Conservation (phyloP, 2,888 invertebrate species). For the Nomada fabriciana region DNA sequence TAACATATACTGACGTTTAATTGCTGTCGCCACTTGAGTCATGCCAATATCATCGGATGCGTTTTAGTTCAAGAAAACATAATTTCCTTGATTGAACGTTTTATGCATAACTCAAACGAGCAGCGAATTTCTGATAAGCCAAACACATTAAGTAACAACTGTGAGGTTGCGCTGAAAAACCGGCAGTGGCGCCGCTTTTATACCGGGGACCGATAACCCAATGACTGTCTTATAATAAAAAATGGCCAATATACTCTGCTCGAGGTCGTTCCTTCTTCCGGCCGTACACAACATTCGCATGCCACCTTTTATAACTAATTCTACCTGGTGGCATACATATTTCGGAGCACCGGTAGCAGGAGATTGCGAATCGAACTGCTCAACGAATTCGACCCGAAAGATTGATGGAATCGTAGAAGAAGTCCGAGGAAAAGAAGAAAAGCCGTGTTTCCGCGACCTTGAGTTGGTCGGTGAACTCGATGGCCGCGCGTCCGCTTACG, state of each 20-base stretch:
- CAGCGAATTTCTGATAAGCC: background rate
- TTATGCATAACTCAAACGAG: background rate
- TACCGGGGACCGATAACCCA: constrained; percentile 54
- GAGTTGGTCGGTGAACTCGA: constrained; percentile 58
- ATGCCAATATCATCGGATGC: too few species aligned
- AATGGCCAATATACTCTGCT: background rate
- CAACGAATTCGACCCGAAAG: too few species aligned
- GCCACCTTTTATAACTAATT: background rate
- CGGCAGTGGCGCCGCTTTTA: constrained; percentile 26
- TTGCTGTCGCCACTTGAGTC: too few species aligned
- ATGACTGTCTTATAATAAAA: constrained; percentile 8
- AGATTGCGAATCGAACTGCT: background rate
- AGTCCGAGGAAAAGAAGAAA: constrained; percentile 31
- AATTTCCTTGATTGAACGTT: background rate
- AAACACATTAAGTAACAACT: background rate
- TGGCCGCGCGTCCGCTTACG: constrained; percentile 55
- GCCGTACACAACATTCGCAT: too few species aligned
- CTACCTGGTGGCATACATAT: background rate
- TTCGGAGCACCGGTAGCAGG: background rate
- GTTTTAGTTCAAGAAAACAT: constrained; percentile 1
- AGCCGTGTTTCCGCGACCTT: constrained; percentile 55
- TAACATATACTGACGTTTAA: too few species aligned
- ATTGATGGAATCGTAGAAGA: background rate
- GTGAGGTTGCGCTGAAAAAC: background rate
- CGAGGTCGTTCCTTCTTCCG: background rate